A percentile compares a stretch with the other conserved stretches of the same genome.
phyloP scores from a whole-genome alignment of 2,113 vertebrate genomes.

The Nanorana parkeri region DNA sequence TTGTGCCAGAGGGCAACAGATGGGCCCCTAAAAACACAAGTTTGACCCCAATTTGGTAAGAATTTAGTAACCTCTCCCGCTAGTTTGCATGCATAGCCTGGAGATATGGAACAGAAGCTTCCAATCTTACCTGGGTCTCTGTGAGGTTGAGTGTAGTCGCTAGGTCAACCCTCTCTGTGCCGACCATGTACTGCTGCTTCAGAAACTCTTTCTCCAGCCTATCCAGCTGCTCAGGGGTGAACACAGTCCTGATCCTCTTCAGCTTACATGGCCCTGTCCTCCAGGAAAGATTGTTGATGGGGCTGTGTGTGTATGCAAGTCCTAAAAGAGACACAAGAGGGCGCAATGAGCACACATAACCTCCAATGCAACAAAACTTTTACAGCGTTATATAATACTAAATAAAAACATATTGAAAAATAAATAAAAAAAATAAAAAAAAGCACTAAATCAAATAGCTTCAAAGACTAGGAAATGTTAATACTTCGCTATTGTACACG shows the following conservation, averaged over 20 bases:
- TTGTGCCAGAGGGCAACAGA: no score
- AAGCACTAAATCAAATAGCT: no score
- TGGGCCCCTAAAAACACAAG: background rate
- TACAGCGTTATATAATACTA: no score
- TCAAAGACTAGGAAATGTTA: no score
- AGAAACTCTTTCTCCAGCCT: constrained; percentile 76
- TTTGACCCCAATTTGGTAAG: no score
- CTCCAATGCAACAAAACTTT: no score
- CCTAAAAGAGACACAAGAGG: constrained; percentile 58
- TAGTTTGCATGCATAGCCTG: background rate
- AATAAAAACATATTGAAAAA: no score
- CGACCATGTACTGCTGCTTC: constrained; percentile 80
- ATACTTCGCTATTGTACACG: no score
- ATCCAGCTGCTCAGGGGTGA: constrained; percentile 78
- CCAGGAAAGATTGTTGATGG: constrained; percentile 57
- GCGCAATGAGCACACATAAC: background rate
- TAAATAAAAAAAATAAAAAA: no score
- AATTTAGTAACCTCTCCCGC: no score
- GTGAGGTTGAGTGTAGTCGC: constrained; percentile 74
- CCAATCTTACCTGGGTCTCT: constrained; percentile 75
- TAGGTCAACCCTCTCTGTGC: constrained; percentile 74
- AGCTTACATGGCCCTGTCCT: constrained; percentile 60
- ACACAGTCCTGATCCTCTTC: constrained; percentile 75
- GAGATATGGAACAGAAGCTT: background rate
- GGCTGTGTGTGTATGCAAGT: constrained; percentile 61